Conservation (phyloP, 2,888 invertebrate genomes). For the Eilema sororculum region DNA sequence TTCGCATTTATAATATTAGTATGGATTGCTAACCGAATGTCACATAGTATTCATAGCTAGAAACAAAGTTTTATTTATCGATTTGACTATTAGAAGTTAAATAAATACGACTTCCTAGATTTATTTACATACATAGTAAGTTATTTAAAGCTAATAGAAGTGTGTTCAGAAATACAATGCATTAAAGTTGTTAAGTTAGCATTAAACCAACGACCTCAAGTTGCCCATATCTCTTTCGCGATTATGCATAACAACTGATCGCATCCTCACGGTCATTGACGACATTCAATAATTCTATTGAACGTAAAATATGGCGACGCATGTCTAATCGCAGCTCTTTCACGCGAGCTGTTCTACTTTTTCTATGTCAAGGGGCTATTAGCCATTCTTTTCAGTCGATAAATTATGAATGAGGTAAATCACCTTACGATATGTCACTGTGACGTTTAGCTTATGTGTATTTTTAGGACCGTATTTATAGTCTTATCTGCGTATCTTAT, state of each 20-base stretch:
- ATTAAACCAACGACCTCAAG: neutral
- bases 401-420: constrained; percentile 50
- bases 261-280: neutral
- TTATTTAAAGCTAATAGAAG: neutral
- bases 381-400: constrained; percentile 47
- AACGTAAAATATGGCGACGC: constrained; percentile 34
- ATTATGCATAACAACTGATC: neutral
- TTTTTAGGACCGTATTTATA: neutral
- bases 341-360: constrained; percentile 34
- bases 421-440: constrained; percentile 40
- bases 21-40: neutral
- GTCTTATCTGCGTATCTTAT: too few relatives aligned
- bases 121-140: too few relatives aligned
- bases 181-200: neutral
- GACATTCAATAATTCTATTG: constrained; percentile 18
- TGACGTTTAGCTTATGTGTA: neutral
- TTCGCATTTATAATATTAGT: too few relatives aligned
- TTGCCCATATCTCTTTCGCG: neutral
- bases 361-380: constrained; percentile 49
- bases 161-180: neutral
- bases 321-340: constrained; percentile 31
- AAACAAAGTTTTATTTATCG: neutral
- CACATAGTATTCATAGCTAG: neutral
- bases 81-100: neutral
- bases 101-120: neutral